These are phyloP conservation scores for Gnathonemus longibarbis DNA, from an alignment of 2,113 vertebrate genomes.

Conservation along the genomic window DNA sequence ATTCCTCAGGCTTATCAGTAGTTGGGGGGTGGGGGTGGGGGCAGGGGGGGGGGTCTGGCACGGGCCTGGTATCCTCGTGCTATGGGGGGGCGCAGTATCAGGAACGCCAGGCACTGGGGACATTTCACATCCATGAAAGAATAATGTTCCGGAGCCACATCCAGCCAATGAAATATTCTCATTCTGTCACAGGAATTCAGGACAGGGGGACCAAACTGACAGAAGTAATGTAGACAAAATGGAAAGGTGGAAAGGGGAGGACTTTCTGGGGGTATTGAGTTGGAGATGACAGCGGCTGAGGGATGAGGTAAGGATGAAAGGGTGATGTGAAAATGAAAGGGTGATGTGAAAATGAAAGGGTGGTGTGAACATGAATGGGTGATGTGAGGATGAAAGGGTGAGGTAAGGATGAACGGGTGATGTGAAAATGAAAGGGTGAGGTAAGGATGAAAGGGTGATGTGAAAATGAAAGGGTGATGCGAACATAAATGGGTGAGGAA, in stretches of 20 bases:
- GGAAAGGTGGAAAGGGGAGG: not conserved
- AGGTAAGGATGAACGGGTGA: too few relatives aligned
- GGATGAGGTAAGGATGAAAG: not conserved
- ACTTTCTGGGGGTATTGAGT: not conserved
- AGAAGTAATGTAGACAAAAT: slow-evolving; percentile 6
- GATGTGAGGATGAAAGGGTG: too few relatives aligned
- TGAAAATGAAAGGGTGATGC: too few relatives aligned
- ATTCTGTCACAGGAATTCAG: slow-evolving; percentile 46
- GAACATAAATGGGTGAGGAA: too few relatives aligned
- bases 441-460: too few relatives aligned
- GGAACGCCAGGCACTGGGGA: slow-evolving; percentile 49
- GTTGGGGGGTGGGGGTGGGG: slow-evolving; percentile 32
- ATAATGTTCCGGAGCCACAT: slow-evolving; percentile 56
- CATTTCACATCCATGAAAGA: slow-evolving; percentile 59
- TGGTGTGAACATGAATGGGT: too few relatives aligned
- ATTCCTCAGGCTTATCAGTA: slow-evolving; percentile 34
- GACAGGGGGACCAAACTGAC: slow-evolving; percentile 37
- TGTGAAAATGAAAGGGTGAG: too few relatives aligned
- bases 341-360: too few relatives aligned
- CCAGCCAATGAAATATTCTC: slow-evolving; percentile 64
- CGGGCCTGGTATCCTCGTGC: slow-evolving; percentile 38
- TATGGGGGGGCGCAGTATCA: slow-evolving; percentile 49
- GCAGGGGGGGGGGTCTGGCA: slow-evolving; percentile 42
- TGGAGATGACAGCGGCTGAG: not conserved
- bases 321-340: not conserved